Base-by-base conservation (phyloP, 2,113 vertebrate species). In the Eclectus roratus region DNA sequence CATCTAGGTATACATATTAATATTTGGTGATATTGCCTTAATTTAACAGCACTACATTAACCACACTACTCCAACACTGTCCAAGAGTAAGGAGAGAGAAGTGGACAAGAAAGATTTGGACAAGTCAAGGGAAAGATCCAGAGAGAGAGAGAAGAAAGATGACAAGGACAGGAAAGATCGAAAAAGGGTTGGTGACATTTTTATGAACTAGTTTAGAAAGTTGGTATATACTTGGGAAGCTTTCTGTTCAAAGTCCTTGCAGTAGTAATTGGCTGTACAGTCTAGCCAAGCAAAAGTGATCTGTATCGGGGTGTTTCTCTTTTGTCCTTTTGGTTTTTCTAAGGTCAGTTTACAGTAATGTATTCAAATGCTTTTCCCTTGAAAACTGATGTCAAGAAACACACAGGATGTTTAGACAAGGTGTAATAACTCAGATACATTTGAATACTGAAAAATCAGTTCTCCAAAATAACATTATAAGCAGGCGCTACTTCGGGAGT, bases 71-170 rank as follows among this genome's bases (percentile, higher is more conserved):
- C 97, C 98, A 97, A 94, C 98, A 97, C 96, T 98, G 97, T 98
- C 98, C 98, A 99, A 99, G 98, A 99, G 98, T 98, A 99, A 99
- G 96, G 98, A 99, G 98, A 98, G 98, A 98, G 98, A 99, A 97
- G 97, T 98, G 96, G 99, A 99, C 93, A 99, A 98, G 98, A 99
- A 99, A 98, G 98, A 99, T 88, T 97, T 98, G 97, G 99, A 99
- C 96, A 99, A 99, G 96, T 98, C 98, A 91, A 98, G 98, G 97
- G 98, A 98, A 97, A 98, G 98, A 97, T 99, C 98, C 97, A 98
- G 98, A 98, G 98, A 99, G 97, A 98, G 98, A 98, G 99, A 99
- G 97, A 99, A 98, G 98, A 99, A 99, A 96, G 98, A 99, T 96
- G 99, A 99, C 69, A 99, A 99, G 96, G 98, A 98, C 92, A 98